phyloP scores from a whole-genome alignment of 2,888 invertebrate species.

The Gnatocerus cornutus region DNA sequence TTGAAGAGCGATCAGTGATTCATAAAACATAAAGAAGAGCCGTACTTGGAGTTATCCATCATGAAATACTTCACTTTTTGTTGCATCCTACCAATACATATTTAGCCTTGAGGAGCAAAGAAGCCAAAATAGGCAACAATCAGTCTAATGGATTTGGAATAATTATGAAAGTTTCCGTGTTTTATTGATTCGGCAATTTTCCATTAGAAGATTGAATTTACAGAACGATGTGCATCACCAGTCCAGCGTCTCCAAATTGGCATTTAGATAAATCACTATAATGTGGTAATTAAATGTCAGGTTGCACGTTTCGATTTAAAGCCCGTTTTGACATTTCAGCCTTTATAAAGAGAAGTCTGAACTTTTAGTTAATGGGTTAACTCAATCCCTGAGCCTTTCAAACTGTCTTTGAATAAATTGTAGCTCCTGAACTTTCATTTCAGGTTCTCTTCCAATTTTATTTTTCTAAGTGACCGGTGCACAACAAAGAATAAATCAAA shows the following conservation, averaged over 20 bases:
- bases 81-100: too few relatives aligned
- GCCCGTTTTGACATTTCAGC: constrained; percentile 37
- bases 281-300: constrained; percentile 49
- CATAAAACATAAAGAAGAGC: too few relatives aligned
- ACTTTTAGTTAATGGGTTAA: constrained; percentile 46
- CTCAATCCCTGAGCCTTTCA: constrained; percentile 16
- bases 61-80: too few relatives aligned
- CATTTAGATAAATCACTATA: constrained; percentile 44
- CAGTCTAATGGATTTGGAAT: constrained; percentile 19
- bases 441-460: too few relatives aligned
- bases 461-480: too few relatives aligned
- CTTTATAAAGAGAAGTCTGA: constrained; percentile 41
- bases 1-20: too few relatives aligned
- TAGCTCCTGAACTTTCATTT: too few relatives aligned
- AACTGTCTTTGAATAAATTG: constrained; percentile 15
- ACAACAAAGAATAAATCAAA: too few relatives aligned
- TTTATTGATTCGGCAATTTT: constrained; percentile 18
- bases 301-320: constrained; percentile 36
- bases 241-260: constrained; percentile 24
- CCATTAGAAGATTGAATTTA: constrained; percentile 26
- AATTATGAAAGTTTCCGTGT: constrained; percentile 27
- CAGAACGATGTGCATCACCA: constrained; percentile 8
- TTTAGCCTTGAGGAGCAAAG: too few relatives aligned
- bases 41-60: too few relatives aligned
- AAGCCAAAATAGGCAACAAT: constrained; percentile 15